Evolutionary conservation across 2,888 invertebrate genomes (phyloP).

Genomic region (Ichneumoninae sp.): DNA sequence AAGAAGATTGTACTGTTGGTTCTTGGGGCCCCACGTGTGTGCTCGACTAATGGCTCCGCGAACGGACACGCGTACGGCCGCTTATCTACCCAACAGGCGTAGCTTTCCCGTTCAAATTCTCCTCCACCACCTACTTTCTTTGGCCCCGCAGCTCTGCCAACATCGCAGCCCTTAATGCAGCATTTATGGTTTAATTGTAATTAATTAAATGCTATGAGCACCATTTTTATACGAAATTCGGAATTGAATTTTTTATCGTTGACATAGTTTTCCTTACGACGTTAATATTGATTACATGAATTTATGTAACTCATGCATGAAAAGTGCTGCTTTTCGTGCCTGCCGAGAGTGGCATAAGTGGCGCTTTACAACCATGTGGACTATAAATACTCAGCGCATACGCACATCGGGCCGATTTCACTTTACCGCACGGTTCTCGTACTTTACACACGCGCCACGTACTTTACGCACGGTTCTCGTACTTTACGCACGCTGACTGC

Average conservation of each 20-base stretch:
- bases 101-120: slow-evolving; percentile 21
- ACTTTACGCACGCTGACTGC: too few species aligned
- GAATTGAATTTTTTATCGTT: not conserved
- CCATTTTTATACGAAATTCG: not conserved
- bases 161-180: not conserved
- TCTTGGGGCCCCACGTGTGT: slow-evolving; percentile 53
- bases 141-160: not conserved
- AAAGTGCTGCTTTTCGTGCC: too few species aligned
- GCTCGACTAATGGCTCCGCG: slow-evolving; percentile 51
- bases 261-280: too few species aligned
- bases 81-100: slow-evolving; percentile 53
- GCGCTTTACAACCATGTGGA: too few species aligned
- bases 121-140: slow-evolving; percentile 19
- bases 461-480: too few species aligned
- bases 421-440: too few species aligned
- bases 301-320: too few species aligned
- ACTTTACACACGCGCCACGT: too few species aligned
- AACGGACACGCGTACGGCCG: slow-evolving; percentile 45
- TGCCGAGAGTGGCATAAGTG: too few species aligned
- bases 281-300: too few species aligned
- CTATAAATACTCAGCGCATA: too few species aligned
- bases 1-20: slow-evolving; percentile 23
- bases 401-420: too few species aligned
- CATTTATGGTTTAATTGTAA: slow-evolving; percentile 5
- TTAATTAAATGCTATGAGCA: not conserved